Percentiles rank a stretch among this genome's conserved stretches.
Evolutionary conservation across 2,113 vertebrate species (phyloP).

Genomic region (Microtus ochrogaster): DNA sequence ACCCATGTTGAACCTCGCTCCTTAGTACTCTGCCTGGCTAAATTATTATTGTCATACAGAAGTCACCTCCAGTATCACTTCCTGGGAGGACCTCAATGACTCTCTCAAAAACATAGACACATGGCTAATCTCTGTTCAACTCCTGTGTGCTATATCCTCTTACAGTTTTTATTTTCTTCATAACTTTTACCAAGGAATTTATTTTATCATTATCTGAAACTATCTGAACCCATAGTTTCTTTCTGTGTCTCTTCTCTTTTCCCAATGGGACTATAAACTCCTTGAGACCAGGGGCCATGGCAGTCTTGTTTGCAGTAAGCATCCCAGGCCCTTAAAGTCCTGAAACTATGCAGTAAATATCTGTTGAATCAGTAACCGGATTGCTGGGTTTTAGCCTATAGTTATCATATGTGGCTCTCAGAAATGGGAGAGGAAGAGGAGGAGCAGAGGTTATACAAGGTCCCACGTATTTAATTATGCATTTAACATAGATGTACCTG

Average conservation of each 20-base stretch:
- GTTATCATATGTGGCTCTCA: not conserved
- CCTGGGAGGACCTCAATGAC: not conserved
- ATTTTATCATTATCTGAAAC: not conserved
- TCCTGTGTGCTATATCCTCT: not conserved
- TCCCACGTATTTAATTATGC: not conserved
- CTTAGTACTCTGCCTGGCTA: not conserved
- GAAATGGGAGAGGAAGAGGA: not conserved
- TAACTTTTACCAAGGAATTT: constrained; percentile 22
- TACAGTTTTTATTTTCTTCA: not conserved
- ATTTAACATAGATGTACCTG: not conserved
- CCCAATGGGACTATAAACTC: not conserved
- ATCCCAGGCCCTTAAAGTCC: not conserved
- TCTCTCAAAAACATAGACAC: not conserved
- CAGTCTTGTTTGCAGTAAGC: not conserved
- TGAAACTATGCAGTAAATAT: not conserved
- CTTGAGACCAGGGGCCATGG: not conserved
- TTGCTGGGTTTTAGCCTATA: not conserved
- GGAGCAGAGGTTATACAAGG: not conserved
- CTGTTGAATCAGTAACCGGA: not conserved
- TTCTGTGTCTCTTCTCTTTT: not conserved
- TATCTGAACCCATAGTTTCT: not conserved
- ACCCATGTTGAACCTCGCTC: not conserved
- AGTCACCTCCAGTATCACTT: not conserved
- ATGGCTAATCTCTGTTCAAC: not conserved
- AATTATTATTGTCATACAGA: not conserved